Evolutionary conservation across 2,113 vertebrate species (phyloP), one percentile per base, ranked within the genome.

Genomic region (Poeciliopsis prolifica): DNA sequence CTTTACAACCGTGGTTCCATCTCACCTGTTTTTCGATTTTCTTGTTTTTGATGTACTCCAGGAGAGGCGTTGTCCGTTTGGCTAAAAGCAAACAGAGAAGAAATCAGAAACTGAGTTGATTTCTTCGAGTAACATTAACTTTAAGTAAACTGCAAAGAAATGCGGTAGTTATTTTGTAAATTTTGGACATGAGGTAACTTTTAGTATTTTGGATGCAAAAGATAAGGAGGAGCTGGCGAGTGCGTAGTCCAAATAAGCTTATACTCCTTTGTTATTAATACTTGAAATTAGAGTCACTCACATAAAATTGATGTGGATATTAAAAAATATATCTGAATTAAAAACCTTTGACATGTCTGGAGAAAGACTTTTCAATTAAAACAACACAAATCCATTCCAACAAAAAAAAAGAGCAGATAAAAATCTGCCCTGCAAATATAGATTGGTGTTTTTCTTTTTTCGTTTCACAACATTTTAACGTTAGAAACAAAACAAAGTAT

Each of bases 1-100:
- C 24, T 37, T 6, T n/a, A n/a, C 35, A 65, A n/a, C 0, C 17
- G 4, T 22, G 31, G 0, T 24, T 11, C 11, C 44, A 58, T 70
- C 93, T 89, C 92, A 97, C 98, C 96, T 99, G 97, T 93, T 99
- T 99, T 91, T 99, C 98, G 87, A 99, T 95, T 93, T 98, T 99
- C 94, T 98, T 98, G 82, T 96, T 99, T 94, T 96, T 99, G 91
- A 99, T 99, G 91, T 98, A 99, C 89, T 99, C 98, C 93, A 99
- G 93, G 84, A 99, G 96, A 2, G 98, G 97, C 61, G 98, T 99
- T 70, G 97, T 98, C 92, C 96, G 95, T 95, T 97, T 97, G 82
- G 97, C 98, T 99, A 88, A 90, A 95, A 95, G 65, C 92, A 51
- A 61, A 51, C 17, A 17, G 14, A 10, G 37, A 30, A 54, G 4